phyloP scores from a whole-genome alignment of 2,113 vertebrate genomes.

The Calyptommatus sinebrachiatus region DNA sequence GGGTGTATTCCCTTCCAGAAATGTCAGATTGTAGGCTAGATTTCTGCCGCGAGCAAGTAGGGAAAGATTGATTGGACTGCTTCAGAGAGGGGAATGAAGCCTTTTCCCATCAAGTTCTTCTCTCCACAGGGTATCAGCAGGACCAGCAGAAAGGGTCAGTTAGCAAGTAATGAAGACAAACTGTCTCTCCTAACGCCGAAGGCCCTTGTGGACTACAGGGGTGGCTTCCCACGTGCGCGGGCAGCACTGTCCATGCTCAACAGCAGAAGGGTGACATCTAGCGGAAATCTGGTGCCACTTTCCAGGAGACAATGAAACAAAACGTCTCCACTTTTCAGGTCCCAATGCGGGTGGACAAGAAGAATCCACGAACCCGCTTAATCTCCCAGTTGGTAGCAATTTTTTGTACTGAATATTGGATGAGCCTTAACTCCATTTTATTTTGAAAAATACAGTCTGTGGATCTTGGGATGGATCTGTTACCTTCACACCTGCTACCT shows the following conservation, averaged over 20 bases:
- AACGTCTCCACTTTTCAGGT: no score
- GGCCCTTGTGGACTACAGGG: neutral
- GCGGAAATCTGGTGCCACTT: conserved; percentile 42
- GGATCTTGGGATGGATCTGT: no score
- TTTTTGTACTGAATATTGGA: no score
- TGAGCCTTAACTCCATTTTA: no score
- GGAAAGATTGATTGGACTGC: neutral
- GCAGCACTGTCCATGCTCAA: conserved; percentile 34
- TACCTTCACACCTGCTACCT: no score
- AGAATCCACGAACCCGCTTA: no score
- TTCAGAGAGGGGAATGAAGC: neutral
- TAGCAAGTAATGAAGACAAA: neutral
- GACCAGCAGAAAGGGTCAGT: neutral
- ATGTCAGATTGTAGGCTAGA: no score
- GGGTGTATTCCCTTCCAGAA: no score
- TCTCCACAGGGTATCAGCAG: neutral
- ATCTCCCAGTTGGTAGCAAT: no score
- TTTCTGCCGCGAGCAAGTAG: neutral
- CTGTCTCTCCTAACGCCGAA: neutral
- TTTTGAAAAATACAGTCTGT: no score
- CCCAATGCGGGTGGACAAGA: no score
- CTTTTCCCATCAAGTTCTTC: neutral
- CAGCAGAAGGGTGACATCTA: conserved; percentile 60
- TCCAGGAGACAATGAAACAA: neutral
- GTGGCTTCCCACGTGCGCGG: no score